These are phyloP conservation scores for Lates japonicus DNA, from an alignment of 2,797 vertebrate genomes.

Conservation along the genomic window DNA sequence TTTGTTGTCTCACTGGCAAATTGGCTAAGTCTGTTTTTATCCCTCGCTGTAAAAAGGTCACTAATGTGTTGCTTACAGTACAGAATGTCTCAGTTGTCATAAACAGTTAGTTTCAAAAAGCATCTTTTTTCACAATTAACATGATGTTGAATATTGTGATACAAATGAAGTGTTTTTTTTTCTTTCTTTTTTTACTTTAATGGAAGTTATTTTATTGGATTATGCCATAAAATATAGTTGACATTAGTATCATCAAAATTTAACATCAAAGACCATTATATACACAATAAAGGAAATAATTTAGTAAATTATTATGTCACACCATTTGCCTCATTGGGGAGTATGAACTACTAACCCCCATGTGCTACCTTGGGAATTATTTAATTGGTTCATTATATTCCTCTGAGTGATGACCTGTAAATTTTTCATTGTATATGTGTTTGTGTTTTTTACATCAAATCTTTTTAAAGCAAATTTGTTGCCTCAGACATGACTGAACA, in stretches of 20 bases:
- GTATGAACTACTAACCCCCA: conserved; percentile 47
- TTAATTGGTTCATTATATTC: conserved; percentile 73
- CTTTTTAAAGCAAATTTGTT: conserved; percentile 80
- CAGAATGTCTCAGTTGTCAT: conserved; percentile 77
- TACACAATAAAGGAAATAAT: conserved; percentile 60
- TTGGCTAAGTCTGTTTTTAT: conserved; percentile 62
- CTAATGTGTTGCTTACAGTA: conserved; percentile 74
- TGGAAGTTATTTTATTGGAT: conserved; percentile 70
- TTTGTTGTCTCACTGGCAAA: conserved; percentile 66
- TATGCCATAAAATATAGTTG: conserved; percentile 65
- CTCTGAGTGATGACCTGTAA: conserved; percentile 73
- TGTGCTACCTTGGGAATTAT: conserved; percentile 60
- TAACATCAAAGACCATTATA: conserved; percentile 56
- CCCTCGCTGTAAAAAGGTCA: conserved; percentile 72
- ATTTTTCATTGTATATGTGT: conserved; percentile 79
- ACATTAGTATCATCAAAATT: conserved; percentile 58
- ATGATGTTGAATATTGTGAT: conserved; percentile 77
- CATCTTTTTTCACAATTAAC: conserved; percentile 65
- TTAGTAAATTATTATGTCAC: conserved; percentile 70
- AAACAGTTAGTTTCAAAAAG: conserved; percentile 64
- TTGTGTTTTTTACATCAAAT: conserved; percentile 80
- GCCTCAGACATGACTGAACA: conserved; percentile 80
- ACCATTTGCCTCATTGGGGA: conserved; percentile 69
- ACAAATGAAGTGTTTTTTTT: conserved; percentile 75
- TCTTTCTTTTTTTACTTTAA: conserved; percentile 53